Percentiles rank a stretch among this genome's conserved stretches.
Conservation (phyloP, 2,888 invertebrate species). For the Euspilapteryx auroguttella region DNA sequence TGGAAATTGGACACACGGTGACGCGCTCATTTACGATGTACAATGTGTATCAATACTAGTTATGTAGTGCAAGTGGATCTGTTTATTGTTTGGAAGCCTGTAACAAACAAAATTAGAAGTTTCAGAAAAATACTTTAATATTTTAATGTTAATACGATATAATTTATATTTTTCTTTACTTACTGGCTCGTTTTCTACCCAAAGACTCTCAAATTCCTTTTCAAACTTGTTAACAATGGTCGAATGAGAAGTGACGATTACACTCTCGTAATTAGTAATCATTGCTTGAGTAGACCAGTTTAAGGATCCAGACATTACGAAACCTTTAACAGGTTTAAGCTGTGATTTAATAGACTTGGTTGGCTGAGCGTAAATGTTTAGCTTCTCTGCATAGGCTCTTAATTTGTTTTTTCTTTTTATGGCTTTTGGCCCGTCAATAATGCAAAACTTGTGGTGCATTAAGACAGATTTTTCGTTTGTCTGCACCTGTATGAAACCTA, state of each 20-base stretch:
- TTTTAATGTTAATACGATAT: too few species aligned
- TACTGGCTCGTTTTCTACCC: slow-evolving; percentile 55
- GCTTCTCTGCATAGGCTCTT: slow-evolving; percentile 38
- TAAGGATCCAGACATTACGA: slow-evolving; percentile 71
- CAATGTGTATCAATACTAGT: not conserved
- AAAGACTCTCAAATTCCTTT: slow-evolving; percentile 65
- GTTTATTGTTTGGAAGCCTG: slow-evolving; percentile 15
- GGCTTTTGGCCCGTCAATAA: slow-evolving; percentile 64
- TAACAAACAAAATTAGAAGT: slow-evolving; percentile 14
- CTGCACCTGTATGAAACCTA: slow-evolving; percentile 52
- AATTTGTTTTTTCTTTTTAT: slow-evolving; percentile 33
- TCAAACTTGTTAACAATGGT: slow-evolving; percentile 57
- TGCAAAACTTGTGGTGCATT: slow-evolving; percentile 83
- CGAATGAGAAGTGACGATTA: slow-evolving; percentile 64
- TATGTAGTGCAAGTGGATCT: not conserved
- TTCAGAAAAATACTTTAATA: too few species aligned
- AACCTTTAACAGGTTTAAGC: slow-evolving; percentile 30
- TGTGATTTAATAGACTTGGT: slow-evolving; percentile 16
- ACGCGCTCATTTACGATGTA: too few species aligned
- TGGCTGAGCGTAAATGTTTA: slow-evolving; percentile 33
- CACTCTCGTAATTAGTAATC: slow-evolving; percentile 71
- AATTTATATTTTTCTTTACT: too few species aligned
- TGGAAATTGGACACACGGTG: too few species aligned
- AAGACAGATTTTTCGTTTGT: slow-evolving; percentile 52
- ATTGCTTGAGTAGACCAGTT: slow-evolving; percentile 78